These are phyloP conservation scores for Prionailurus bengalensis DNA, from an alignment of 2,113 vertebrate species.

Conservation along the genomic window DNA sequence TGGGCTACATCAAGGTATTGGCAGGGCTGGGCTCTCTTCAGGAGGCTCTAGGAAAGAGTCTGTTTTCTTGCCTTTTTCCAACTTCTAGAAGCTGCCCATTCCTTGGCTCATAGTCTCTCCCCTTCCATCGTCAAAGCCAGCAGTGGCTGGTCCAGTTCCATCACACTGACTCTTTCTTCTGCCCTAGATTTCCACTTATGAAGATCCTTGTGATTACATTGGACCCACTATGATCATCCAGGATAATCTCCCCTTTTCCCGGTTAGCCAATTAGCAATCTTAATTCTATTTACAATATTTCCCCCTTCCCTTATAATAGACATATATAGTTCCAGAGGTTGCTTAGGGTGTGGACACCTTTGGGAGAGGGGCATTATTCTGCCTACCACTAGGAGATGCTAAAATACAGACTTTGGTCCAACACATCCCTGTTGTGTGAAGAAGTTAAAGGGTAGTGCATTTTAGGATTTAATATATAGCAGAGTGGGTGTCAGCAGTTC, in stretches of 20 bases:
- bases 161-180: not conserved
- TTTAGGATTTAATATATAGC: not conserved
- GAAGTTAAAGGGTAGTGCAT: not conserved
- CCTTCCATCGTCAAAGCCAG: not conserved
- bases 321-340: not conserved
- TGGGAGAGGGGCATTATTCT: not conserved
- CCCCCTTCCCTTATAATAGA: not conserved
- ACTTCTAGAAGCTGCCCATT: not conserved
- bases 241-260: not conserved
- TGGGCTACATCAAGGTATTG: not conserved
- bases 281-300: not conserved
- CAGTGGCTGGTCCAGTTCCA: not conserved
- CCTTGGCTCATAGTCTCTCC: not conserved
- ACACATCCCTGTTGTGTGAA: not conserved
- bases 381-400: not conserved
- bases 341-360: not conserved
- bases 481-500: not conserved
- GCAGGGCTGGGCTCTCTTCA: not conserved
- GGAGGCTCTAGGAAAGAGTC: not conserved
- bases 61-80: not conserved
- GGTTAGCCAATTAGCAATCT: not conserved
- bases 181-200: not conserved
- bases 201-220: not conserved
- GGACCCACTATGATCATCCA: not conserved
- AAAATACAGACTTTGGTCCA: not conserved